A percentile compares a stretch with the other conserved stretches of the same genome.
Evolutionary conservation across 2,797 vertebrate species (phyloP).

Genomic region (Falco cherrug): DNA sequence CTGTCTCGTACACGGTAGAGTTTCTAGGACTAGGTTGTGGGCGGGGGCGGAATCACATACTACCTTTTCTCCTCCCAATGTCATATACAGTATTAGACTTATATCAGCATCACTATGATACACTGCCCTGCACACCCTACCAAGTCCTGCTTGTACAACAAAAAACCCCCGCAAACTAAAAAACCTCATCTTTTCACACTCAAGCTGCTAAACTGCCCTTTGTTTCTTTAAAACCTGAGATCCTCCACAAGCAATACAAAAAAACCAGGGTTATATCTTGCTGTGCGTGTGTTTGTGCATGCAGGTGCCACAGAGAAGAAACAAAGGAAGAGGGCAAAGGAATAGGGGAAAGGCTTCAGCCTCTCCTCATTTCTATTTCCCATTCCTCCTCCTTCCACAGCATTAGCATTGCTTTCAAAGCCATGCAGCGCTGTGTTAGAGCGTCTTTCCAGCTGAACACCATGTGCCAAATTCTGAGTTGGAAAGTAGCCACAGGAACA

Average conservation of each 20-base stretch:
- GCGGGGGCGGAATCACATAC: neutral
- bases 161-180: neutral
- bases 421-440: neutral
- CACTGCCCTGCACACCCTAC: neutral
- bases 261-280: accelerated
- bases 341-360: neutral
- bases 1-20: neutral
- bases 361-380: neutral
- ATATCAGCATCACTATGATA: neutral
- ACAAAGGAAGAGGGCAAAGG: neutral
- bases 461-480: neutral
- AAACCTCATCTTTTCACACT: neutral
- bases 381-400: neutral
- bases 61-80: neutral
- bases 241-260: neutral
- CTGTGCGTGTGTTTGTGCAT: accelerated
- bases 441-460: neutral
- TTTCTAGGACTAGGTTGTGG: neutral
- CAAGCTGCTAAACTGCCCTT: neutral
- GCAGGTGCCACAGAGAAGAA: neutral
- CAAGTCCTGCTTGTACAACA: neutral
- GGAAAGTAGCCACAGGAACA: constrained; percentile 22
- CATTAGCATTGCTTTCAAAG: neutral
- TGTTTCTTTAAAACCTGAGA: neutral
- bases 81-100: neutral